Evolutionary conservation across 2,797 vertebrate genomes (phyloP).

Genomic region (Paramormyrops hopkinsi): DNA sequence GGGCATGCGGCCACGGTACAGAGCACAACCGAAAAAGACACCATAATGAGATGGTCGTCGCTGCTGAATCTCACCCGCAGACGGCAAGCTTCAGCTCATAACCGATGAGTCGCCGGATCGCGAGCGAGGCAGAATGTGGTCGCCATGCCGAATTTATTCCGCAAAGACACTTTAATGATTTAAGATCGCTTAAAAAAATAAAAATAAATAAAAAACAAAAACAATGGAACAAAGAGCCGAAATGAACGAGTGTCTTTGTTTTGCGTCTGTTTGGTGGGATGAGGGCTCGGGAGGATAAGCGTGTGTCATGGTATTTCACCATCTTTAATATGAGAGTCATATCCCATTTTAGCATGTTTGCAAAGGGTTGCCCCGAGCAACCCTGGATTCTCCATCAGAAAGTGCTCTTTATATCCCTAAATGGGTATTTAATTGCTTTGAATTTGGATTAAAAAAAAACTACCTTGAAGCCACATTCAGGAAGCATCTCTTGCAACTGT

Average conservation of each 20-base stretch:
- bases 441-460: conserved; percentile 43
- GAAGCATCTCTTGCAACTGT: not conserved
- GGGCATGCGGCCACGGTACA: not conserved
- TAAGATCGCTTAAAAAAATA: not conserved
- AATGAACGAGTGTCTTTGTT: not conserved
- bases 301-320: conserved; percentile 67
- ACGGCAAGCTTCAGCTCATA: not conserved
- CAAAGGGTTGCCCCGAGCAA: conserved; percentile 62
- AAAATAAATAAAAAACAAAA: not conserved
- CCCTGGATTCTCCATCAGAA: conserved; percentile 47
- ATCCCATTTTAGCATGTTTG: conserved; percentile 46
- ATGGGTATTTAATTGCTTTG: conserved; percentile 72
- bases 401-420: conserved; percentile 68
- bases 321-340: conserved; percentile 65
- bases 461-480: conserved; percentile 1
- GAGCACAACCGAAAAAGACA: not conserved
- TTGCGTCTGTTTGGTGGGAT: not conserved
- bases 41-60: not conserved
- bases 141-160: not conserved
- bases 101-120: not conserved
- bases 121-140: not conserved
- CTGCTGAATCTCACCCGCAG: not conserved
- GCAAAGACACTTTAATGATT: not conserved
- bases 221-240: not conserved
- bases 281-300: conserved; percentile 53